Base-by-base conservation (phyloP, 2,797 vertebrate species). In the Sitta carolinensis region DNA sequence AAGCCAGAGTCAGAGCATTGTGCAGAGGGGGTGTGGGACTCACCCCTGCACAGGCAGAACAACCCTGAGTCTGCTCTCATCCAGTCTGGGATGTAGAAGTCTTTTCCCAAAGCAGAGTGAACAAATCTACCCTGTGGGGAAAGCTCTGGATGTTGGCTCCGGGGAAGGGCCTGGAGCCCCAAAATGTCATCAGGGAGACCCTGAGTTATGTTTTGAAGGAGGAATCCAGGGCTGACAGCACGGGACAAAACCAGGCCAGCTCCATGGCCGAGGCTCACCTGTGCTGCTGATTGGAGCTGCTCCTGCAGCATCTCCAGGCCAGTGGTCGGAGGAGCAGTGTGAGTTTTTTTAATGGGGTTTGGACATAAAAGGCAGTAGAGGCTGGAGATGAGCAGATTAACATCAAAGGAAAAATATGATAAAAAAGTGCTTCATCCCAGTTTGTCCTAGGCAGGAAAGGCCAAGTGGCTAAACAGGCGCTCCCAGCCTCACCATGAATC, bases 41-140 rank as follows among this genome's bases (percentile, higher is more conserved):
- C 47, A 43, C n/a, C 36, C 52, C 42, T 4, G 30, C 29, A 7
- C 55, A 20, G 9, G 9, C 1, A 17, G 5, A 82, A 48, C 36
- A 51, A 6, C 67, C 30, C 62, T 7, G 8, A 32, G 40, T 43
- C 36, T 47, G 43, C 32, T 63, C 43, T 30, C 1, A 1, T 11
- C 42, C 27, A 6, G 0, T 0, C 30, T 55, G 9, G 0, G 7
- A 68, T 21, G 6, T 7, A 3, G 36, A 83, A n/a, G 8, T 4
- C 25, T 61, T 64, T 25, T 23, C 54, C 55, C 20, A 52, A 73
- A 76, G 34, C 17, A 10, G 10, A 4, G 32, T 2, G 19, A 29
- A 50, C 6, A 66, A 66, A 70, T 13, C 26, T 17, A 22, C 42
- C 48, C 34, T 0, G 0, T 10, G 42, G 32, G 13, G 26, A 51